Evolutionary conservation across 2,888 invertebrate species (phyloP).

Genomic region (Eupithecia subumbrata): DNA sequence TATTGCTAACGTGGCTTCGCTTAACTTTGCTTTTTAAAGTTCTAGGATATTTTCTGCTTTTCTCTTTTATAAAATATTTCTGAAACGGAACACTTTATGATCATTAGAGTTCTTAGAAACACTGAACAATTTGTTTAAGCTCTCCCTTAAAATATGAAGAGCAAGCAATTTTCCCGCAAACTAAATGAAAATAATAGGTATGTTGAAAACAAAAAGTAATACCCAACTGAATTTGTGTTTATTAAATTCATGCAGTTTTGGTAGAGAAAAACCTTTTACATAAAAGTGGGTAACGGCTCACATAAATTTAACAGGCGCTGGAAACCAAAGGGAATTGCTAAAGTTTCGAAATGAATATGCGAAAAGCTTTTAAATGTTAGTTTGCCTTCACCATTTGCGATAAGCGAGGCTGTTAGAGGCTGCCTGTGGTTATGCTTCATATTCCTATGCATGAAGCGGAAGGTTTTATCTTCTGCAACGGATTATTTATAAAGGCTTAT

Average conservation of each 20-base stretch:
- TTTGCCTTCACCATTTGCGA: constrained; percentile 46
- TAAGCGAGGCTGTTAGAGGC: constrained; percentile 46
- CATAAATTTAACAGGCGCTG: constrained; percentile 61
- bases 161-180: not conserved
- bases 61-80: not conserved
- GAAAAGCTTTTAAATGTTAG: constrained; percentile 63
- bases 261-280: constrained; percentile 38
- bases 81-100: not conserved
- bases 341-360: constrained; percentile 72
- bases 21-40: not conserved
- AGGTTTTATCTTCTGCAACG: not conserved
- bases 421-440: constrained; percentile 24
- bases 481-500: not conserved
- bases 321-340: constrained; percentile 69
- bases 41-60: not conserved
- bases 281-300: constrained; percentile 55
- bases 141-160: constrained; percentile 5
- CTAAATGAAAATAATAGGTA: constrained; percentile 14
- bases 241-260: constrained; percentile 31
- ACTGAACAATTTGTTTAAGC: not conserved
- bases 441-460: constrained; percentile 13
- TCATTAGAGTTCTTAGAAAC: not conserved
- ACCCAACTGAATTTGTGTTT: constrained; percentile 30
- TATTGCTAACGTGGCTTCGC: not conserved
- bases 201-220: constrained; percentile 29